Evolutionary conservation across 2,113 vertebrate species (phyloP).

Genomic region (Siphamia tubifer): DNA sequence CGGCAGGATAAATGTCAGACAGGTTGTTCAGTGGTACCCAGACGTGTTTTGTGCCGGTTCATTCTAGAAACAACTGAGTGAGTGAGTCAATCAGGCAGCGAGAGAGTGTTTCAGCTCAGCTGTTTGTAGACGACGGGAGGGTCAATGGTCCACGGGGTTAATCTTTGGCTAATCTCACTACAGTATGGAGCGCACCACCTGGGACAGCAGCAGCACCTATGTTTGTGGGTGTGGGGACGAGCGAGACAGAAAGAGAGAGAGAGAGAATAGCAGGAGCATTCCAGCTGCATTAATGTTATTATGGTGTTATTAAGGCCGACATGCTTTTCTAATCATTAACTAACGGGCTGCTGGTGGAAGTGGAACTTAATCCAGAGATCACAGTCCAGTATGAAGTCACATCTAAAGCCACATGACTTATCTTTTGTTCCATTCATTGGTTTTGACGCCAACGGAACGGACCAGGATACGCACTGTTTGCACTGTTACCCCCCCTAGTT

Average conservation of each 20-base stretch:
- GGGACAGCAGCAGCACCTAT: slow-evolving; percentile 23
- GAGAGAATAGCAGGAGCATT: background rate
- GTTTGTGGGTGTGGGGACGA: background rate
- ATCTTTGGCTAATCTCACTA: slow-evolving; percentile 85
- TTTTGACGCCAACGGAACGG: too few relatives aligned
- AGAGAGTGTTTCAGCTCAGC: slow-evolving; percentile 66
- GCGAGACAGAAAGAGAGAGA: background rate
- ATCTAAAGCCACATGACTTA: background rate
- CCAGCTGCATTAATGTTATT: slow-evolving; percentile 18
- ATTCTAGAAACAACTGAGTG: slow-evolving; percentile 73
- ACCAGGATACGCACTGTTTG: too few relatives aligned
- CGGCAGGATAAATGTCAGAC: too few relatives aligned
- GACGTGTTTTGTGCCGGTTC: slow-evolving; percentile 71
- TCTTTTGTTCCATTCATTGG: background rate
- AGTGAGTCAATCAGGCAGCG: slow-evolving; percentile 4
- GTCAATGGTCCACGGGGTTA: slow-evolving; percentile 85
- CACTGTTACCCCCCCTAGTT: too few relatives aligned
- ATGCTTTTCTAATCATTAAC: slow-evolving; percentile 65
- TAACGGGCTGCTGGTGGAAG: slow-evolving; percentile 26
- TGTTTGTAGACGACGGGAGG: slow-evolving; percentile 75
- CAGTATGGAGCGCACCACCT: slow-evolving; percentile 74
- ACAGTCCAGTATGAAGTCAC: slow-evolving; percentile 54
- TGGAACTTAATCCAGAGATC: slow-evolving; percentile 54
- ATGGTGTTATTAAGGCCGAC: slow-evolving; percentile 15
- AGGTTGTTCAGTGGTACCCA: too few relatives aligned